These are phyloP conservation scores for Willowsia nigromaculata DNA, from an alignment of 2,888 invertebrate species.

Conservation along the genomic window DNA sequence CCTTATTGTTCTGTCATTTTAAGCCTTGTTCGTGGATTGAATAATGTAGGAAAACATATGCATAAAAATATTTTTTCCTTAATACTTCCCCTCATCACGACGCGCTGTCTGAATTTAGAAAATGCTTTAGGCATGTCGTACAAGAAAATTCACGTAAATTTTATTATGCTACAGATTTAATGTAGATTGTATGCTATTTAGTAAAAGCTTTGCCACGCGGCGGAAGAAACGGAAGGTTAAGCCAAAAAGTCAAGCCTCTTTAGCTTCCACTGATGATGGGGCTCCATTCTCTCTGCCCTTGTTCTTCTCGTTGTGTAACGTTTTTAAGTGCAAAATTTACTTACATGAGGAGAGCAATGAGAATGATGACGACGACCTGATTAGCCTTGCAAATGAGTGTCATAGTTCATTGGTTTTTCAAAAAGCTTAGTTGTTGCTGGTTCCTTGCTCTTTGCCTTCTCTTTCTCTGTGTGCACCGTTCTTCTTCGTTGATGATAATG, in stretches of 20 bases:
- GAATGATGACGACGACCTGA: conserved; percentile 49
- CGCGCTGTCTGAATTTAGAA: background rate
- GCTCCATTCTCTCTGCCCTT: background rate
- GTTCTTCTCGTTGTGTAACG: background rate
- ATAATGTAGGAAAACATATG: no score
- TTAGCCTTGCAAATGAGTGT: conserved; percentile 76
- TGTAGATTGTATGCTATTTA: background rate
- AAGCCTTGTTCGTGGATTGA: background rate
- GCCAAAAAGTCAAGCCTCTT: conserved; percentile 16
- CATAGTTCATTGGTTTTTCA: conserved; percentile 75
- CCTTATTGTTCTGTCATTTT: conserved; percentile 34
- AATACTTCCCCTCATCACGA: background rate
- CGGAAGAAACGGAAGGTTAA: conserved; percentile 10
- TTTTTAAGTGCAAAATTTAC: conserved; percentile 27
- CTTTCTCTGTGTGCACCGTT: background rate
- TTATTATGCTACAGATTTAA: conserved; percentile 26
- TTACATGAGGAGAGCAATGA: conserved; percentile 29
- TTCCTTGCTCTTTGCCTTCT: conserved; percentile 35
- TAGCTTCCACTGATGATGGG: background rate
- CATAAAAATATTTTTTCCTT: background rate
- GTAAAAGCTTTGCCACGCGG: background rate
- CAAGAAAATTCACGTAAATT: background rate
- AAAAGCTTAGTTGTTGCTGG: conserved; percentile 26
- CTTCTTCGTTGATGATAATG: background rate
- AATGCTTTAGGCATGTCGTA: background rate